Base-by-base conservation (phyloP, 1,140 invertebrate species). In the Macrocentrus cingulum region DNA sequence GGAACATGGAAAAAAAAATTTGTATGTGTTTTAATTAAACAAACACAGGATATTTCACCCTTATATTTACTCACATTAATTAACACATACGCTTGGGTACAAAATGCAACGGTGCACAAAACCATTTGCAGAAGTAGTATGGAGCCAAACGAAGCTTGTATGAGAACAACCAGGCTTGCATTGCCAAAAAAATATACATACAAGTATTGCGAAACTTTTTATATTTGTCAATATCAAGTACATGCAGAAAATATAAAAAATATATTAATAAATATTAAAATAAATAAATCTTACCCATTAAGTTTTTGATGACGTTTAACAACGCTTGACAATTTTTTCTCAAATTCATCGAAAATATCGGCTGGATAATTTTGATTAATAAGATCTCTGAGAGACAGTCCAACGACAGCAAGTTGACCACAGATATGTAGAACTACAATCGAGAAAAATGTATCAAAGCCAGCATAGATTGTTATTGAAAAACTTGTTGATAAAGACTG, bases 351-450 rank as follows among this genome's bases (percentile, higher is more conserved):
- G n/a, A 19, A 7, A 13, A 25, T 13, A 7, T 34, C 16, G 22
- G n/a, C 8, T n/a, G n/a, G 2, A 19, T 15, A 7, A 2, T 18
- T 11, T 15, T 34, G 16, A 20, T 56, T 20, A 9, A 56, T 8
- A n/a, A 61, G 36, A 42, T 61, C 49, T 23, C 41, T 52, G 16
- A 61, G 34, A 1, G 60, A 48, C 18, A 61, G n/a, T 20, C 42
- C 55, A 23, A 58, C 44, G 0, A 81, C 65, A 8, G 63, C 61
- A n/a, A 84, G 53, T 16, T 82, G 76, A 22, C 79, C 82, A n/a
- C 78, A 73, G 11, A 77, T 69, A 53, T 83, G 80, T 0, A 80
- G 74, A 16, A 82, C 69, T n/a, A 83, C 44, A 2, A 74, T 68
- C 1, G 71, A 69, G n/a, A 82, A 70, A 15, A 84, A 66, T 1